Base-by-base conservation (phyloP, 1,140 invertebrate genomes). In the Eulimnadia texana region DNA sequence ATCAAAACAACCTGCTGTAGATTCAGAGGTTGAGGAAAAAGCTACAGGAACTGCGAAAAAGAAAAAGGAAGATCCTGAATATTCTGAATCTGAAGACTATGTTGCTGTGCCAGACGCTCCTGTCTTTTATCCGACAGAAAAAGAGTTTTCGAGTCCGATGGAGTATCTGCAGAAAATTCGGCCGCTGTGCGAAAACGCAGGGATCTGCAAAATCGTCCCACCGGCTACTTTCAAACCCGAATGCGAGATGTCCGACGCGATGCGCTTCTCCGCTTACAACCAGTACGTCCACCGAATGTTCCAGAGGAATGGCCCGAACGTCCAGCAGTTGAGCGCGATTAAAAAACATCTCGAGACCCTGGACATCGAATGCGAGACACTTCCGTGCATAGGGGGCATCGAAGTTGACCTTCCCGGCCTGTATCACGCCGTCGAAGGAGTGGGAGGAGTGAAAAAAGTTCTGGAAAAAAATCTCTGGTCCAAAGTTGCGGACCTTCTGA, bases 271-370 rank as follows among this genome's bases (percentile, higher is more conserved):
- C 0, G 88, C 88, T 1, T 86, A 91, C 59, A 91, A 93, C 72
- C 93, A 96, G 68, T 93, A 93, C 67, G 82, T 94, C 22, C 85
- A 93, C 68, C 88, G 90, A 66, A 85, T 96, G 82, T 79, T 86
- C 64, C 80, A 86, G 65, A 80, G 92, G 3, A 95, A 90, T 90
- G 91, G 92, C 0, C 84, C 89, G 0, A 92, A 88, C 71, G 83
- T 88, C 0, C 83, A 86, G 64, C 87, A 93, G 72, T 79, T 91
- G 70, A 83, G 84, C 69, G 89, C 89, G 16, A 93, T 96, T 29
- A 85, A 83, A 66, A 85, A 88, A 67, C 86, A 90, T 74, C 74
- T 93, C 57, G 78, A 83, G 0, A 84, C 84, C 1, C 86, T 91
- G 66, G 85, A 81, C 62, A 86, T 90, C 2, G 76, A 79, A 3